Evolutionary conservation across 2,113 vertebrate genomes (phyloP).

Genomic region (Narcine bancroftii): DNA sequence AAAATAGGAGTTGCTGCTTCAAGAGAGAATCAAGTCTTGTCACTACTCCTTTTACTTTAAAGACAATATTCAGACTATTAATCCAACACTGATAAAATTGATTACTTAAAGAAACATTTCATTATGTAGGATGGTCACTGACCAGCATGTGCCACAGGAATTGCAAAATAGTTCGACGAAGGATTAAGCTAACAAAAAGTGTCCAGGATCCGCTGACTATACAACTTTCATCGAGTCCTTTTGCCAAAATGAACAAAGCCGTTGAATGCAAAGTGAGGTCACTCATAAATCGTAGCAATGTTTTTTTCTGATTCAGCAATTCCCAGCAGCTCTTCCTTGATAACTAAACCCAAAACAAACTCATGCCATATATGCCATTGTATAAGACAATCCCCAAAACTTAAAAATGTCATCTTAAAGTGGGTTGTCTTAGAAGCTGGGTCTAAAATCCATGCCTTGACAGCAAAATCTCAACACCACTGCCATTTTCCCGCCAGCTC

Average conservation of each 20-base stretch:
- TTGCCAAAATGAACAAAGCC: conserved; percentile 1
- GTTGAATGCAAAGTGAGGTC: conserved; percentile 6
- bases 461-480: too few species aligned
- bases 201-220: conserved; percentile 8
- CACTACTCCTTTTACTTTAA: conserved; percentile 21
- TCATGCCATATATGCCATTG: too few species aligned
- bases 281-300: not conserved
- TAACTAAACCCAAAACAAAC: not conserved
- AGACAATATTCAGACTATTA: not conserved
- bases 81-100: conserved; percentile 11
- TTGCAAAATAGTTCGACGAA: not conserved
- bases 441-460: too few species aligned
- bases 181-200: conserved; percentile 28
- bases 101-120: conserved; percentile 30
- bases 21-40: not conserved
- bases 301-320: conserved; percentile 14
- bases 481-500: too few species aligned
- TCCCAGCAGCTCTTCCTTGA: not conserved
- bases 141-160: not conserved
- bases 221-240: not conserved
- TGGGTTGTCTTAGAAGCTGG: too few species aligned
- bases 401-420: too few species aligned
- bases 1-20: not conserved
- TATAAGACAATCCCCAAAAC: too few species aligned
- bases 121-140: not conserved